These are phyloP conservation scores for Ibidorhyncha struthersii DNA, from an alignment of 2,113 vertebrate species.

Conservation along the genomic window DNA sequence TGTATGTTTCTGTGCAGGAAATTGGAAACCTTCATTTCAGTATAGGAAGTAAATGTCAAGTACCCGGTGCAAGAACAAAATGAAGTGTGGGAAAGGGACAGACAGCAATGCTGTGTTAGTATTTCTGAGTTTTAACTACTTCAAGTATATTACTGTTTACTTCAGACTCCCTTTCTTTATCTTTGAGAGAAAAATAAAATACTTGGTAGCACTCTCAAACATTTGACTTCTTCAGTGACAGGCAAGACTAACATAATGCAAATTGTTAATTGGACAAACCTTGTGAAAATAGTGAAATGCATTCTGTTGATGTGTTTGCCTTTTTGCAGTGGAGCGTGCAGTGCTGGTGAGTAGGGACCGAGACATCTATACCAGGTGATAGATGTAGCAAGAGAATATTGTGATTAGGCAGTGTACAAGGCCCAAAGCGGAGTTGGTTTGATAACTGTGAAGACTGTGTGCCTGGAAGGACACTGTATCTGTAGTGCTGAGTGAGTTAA, in stretches of 20 bases:
- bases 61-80: not conserved
- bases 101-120: not conserved
- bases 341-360: not conserved
- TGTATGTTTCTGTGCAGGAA: not conserved
- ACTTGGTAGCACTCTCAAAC: not conserved
- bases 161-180: not conserved
- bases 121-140: not conserved
- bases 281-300: not conserved
- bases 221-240: not conserved
- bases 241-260: not conserved
- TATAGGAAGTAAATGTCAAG: not conserved
- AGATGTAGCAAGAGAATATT: not conserved
- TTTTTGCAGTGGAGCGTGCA: not conserved
- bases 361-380: not conserved
- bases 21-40: not conserved
- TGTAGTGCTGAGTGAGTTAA: not conserved
- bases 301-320: not conserved
- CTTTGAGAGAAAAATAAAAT: not conserved
- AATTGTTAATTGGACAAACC: not conserved
- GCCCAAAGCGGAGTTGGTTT: not conserved
- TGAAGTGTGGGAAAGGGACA: not conserved
- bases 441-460: not conserved
- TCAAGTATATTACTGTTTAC: not conserved
- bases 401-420: not conserved
- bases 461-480: not conserved